phyloP scores from a whole-genome alignment of 2,888 invertebrate species.

The Acrocyrtus sp. region DNA sequence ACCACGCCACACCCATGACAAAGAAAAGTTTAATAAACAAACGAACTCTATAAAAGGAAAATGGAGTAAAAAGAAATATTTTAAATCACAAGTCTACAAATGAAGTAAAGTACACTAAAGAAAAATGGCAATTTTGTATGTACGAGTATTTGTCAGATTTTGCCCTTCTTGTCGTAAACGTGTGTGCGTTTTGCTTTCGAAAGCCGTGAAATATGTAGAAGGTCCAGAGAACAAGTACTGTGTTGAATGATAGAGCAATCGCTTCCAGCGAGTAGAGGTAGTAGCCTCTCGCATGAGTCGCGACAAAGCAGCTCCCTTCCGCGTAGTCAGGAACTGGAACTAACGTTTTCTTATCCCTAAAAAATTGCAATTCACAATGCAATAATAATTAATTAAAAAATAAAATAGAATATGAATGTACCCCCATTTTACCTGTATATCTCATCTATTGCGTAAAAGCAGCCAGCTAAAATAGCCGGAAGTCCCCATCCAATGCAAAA shows the following conservation, averaged over 20 bases:
- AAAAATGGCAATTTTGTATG: too few relatives aligned
- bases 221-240: constrained; percentile 36
- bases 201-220: constrained; percentile 50
- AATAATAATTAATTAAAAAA: too few relatives aligned
- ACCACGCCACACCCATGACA: constrained; percentile 50
- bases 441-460: constrained; percentile 25
- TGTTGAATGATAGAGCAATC: constrained; percentile 38
- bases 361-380: not conserved
- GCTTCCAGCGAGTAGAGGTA: constrained; percentile 45
- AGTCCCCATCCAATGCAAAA: constrained; percentile 54
- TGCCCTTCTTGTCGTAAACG: constrained; percentile 30
- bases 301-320: constrained; percentile 46
- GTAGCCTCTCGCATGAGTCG: constrained; percentile 32
- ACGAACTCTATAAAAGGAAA: constrained; percentile 25
- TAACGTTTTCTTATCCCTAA: constrained; percentile 30
- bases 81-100: too few relatives aligned
- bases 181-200: constrained; percentile 36
- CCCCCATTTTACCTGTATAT: constrained; percentile 14
- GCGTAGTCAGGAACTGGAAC: constrained; percentile 52
- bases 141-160: constrained; percentile 51
- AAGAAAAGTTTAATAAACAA: constrained; percentile 44
- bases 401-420: too few relatives aligned
- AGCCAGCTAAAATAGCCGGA: constrained; percentile 24
- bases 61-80: not conserved
- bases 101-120: not conserved